Percentiles rank a stretch among this genome's conserved stretches.
These are phyloP conservation scores for Nautilus pompilius DNA, from an alignment of 1,140 invertebrate genomes.

Conservation along the genomic window DNA sequence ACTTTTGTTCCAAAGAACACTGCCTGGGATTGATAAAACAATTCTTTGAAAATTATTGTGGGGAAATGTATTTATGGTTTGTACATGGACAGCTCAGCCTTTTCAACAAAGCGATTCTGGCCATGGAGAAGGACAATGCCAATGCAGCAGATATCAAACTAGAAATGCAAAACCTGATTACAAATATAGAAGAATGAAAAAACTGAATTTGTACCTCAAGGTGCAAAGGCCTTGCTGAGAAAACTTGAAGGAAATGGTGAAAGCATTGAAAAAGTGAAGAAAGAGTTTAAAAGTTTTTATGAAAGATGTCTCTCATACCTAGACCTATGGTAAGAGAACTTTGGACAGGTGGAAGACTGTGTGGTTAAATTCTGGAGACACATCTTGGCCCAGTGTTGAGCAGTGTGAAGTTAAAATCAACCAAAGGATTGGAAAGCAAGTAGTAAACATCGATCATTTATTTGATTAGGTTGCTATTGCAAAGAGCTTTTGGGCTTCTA, in stretches of 20 bases:
- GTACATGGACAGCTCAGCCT: not conserved
- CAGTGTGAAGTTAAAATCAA: not conserved
- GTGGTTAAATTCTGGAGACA: not conserved
- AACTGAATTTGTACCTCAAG: too few species aligned
- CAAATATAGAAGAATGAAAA: not conserved
- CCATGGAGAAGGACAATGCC: not conserved
- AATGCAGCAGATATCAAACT: not conserved
- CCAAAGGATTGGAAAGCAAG: not conserved
- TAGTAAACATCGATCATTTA: too few species aligned
- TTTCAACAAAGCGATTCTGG: not conserved
- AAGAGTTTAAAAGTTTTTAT: not conserved
- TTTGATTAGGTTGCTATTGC: not conserved
- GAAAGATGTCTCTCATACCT: not conserved
- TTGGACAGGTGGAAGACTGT: not conserved
- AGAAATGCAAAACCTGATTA: not conserved
- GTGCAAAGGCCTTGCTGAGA: not conserved
- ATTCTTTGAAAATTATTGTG: not conserved
- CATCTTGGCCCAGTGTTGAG: not conserved
- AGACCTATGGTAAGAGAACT: not conserved
- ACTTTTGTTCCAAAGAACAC: not conserved
- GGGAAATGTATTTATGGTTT: not conserved
- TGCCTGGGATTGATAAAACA: not conserved
- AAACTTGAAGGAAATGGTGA: not conserved
- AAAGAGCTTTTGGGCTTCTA: not conserved
- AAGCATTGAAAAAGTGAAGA: not conserved